These are phyloP conservation scores for Ormyrus thymus DNA, from an alignment of 2,888 invertebrate species.

Conservation along the genomic window DNA sequence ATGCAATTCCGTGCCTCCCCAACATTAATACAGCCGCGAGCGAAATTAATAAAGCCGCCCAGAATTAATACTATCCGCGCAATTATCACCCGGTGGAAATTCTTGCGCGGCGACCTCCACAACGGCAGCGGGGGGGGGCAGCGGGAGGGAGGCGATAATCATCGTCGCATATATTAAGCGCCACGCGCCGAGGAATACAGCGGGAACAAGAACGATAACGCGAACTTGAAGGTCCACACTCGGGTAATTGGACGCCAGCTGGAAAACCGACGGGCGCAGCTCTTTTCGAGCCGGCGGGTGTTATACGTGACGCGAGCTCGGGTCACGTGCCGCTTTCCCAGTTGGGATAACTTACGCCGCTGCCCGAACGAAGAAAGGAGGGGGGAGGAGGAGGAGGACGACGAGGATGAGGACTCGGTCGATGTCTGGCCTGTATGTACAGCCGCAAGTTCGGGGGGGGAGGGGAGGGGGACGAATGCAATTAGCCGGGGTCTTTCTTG, in stretches of 20 bases:
- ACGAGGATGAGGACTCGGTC: not conserved
- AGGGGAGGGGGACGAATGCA: constrained; percentile 22
- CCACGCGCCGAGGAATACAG: not conserved
- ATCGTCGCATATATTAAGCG: no score
- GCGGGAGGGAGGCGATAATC: no score
- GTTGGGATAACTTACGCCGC: constrained; percentile 20
- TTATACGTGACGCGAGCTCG: not conserved
- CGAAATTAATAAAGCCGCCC: no score
- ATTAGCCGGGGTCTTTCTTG: constrained; percentile 39
- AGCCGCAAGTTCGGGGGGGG: not conserved
- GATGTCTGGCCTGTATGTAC: not conserved
- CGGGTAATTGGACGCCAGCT: not conserved
- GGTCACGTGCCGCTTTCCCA: constrained; percentile 28
- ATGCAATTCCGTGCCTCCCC: no score
- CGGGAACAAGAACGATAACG: constrained; percentile 7
- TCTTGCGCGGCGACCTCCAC: no score
- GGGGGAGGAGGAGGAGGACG: not conserved
- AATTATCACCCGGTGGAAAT: no score
- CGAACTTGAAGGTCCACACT: not conserved
- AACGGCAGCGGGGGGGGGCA: no score
- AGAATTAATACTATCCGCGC: no score
- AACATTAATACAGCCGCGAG: no score
- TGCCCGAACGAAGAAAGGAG: not conserved
- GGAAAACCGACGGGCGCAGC: not conserved
- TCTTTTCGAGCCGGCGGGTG: not conserved